Evolutionary conservation across 2,797 vertebrate genomes (phyloP).

Genomic region (Varecia variegata): DNA sequence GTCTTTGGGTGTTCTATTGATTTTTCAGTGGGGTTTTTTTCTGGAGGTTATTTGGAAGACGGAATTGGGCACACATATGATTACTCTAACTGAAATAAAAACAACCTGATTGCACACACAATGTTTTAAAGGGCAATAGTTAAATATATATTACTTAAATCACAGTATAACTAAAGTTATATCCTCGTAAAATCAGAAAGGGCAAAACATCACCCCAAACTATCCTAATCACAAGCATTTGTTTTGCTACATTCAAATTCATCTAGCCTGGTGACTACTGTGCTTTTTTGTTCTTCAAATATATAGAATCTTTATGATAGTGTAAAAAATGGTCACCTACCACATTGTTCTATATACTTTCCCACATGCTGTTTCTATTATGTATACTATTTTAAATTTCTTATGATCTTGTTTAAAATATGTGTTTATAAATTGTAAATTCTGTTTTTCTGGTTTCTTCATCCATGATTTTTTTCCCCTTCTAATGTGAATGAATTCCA

Average conservation of each 20-base stretch:
- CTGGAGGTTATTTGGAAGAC: constrained; percentile 2
- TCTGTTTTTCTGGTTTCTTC: constrained; percentile 66
- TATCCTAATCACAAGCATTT: not conserved
- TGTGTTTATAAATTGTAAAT: constrained; percentile 71
- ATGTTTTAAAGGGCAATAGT: constrained; percentile 30
- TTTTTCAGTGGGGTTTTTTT: not conserved
- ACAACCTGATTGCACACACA: not conserved
- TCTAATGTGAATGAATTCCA: constrained; percentile 65
- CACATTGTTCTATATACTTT: constrained; percentile 32
- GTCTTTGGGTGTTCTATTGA: not conserved
- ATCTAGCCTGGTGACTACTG: not conserved
- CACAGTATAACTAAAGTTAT: not conserved
- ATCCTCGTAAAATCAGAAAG: not conserved
- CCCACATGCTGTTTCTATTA: constrained; percentile 61
- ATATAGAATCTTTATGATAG: not conserved
- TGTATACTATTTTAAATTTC: constrained; percentile 56
- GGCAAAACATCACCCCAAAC: not conserved
- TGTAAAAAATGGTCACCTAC: constrained; percentile 29
- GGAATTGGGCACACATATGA: constrained; percentile 1
- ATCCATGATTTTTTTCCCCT: constrained; percentile 31
- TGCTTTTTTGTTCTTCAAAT: constrained; percentile 1
- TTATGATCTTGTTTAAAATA: constrained; percentile 68
- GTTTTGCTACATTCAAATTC: not conserved
- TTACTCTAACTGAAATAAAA: constrained; percentile 52
- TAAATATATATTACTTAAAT: constrained; percentile 43